These are phyloP conservation scores for Pica pica DNA, from an alignment of 2,113 vertebrate species.

Conservation along the genomic window DNA sequence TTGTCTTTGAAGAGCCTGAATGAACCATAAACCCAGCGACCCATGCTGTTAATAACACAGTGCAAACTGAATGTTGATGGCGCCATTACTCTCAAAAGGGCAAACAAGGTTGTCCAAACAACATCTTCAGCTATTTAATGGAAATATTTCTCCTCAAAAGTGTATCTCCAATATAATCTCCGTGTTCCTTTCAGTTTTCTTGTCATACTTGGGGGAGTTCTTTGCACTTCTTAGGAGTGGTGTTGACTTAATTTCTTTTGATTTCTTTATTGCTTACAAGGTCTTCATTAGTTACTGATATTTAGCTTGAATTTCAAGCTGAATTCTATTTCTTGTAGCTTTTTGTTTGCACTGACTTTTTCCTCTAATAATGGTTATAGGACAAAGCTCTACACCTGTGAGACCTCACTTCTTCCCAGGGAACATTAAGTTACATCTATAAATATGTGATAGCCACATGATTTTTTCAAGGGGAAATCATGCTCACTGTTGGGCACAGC, in stretches of 20 bases:
- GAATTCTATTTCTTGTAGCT: neutral
- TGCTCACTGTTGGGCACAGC: neutral
- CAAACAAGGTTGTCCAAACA: conserved; percentile 60
- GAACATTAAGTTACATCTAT: neutral
- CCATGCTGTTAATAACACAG: neutral
- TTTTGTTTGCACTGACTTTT: neutral
- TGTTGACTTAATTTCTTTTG: neutral
- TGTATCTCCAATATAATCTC: neutral
- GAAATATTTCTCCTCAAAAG: neutral
- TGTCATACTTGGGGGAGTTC: neutral
- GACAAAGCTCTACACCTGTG: neutral
- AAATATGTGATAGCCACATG: neutral
- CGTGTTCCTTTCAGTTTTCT: neutral
- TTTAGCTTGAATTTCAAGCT: neutral
- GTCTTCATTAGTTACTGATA: neutral
- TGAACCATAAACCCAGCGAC: conserved; percentile 53
- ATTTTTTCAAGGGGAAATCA: neutral
- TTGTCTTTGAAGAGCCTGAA: conserved; percentile 34
- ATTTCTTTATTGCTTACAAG: neutral
- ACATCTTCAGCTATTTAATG: neutral
- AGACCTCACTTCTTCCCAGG: neutral
- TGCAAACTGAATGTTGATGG: conserved; percentile 18
- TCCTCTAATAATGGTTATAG: neutral
- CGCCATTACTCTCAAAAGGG: conserved; percentile 53
- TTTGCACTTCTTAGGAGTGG: neutral